Evolutionary conservation across 1,140 invertebrate genomes (phyloP).

Genomic region (Episyrphus balteatus): DNA sequence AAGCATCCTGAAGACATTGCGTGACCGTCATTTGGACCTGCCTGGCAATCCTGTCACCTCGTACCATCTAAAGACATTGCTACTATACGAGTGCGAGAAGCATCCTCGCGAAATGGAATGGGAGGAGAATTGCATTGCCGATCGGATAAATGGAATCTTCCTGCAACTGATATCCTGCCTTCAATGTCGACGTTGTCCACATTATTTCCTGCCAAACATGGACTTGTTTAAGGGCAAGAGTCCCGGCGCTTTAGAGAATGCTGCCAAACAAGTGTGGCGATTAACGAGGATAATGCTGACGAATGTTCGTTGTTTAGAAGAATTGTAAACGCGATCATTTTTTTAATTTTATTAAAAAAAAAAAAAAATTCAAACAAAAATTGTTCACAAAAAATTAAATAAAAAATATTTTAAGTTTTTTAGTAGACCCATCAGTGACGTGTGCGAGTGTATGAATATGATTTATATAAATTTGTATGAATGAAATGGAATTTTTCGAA

Average conservation of each 20-base stretch:
- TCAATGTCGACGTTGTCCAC: constrained; percentile 84
- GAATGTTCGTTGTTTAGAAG: constrained; percentile 77
- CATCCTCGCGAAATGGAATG: constrained; percentile 84
- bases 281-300: constrained; percentile 80
- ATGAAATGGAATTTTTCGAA: no score
- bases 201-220: constrained; percentile 81
- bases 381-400: no score
- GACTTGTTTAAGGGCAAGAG: constrained; percentile 85
- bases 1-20: constrained; percentile 77
- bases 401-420: no score
- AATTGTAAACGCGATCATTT: constrained; percentile 48
- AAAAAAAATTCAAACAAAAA: no score
- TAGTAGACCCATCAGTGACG: no score
- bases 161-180: constrained; percentile 89
- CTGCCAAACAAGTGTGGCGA: constrained; percentile 85
- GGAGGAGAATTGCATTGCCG: constrained; percentile 80
- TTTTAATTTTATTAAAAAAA: not conserved
- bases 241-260: constrained; percentile 72
- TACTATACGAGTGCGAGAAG: constrained; percentile 92
- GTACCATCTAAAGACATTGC: constrained; percentile 81
- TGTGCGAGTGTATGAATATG: no score
- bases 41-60: constrained; percentile 76
- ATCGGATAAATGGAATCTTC: constrained; percentile 91
- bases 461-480: no score
- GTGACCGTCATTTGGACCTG: constrained; percentile 80